Conservation (phyloP, 92 coral and sea anemone species). For the Actinernus sp. region DNA sequence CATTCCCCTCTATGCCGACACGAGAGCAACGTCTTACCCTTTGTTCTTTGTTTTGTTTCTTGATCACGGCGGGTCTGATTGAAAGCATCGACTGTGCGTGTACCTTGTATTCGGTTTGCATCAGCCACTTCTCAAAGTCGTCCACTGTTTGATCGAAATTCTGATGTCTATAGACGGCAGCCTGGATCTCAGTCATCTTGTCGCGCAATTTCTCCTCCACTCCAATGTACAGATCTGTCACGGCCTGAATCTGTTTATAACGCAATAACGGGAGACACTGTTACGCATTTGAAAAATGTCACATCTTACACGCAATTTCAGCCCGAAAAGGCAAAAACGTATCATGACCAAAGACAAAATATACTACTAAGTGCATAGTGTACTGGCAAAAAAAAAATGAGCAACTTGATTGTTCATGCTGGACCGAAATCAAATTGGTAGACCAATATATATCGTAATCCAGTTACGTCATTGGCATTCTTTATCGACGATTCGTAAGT, state of each 20-base stretch:
- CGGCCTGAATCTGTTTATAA: constrained; percentile 45
- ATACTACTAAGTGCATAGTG: too few relatives aligned
- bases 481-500: too few relatives aligned
- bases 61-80: constrained; percentile 79
- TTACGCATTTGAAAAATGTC: too few relatives aligned
- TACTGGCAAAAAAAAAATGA: too few relatives aligned
- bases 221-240: constrained; percentile 68
- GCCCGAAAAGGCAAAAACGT: too few relatives aligned
- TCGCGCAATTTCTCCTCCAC: constrained; percentile 83
- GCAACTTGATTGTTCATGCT: too few relatives aligned
- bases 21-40: constrained; percentile 68
- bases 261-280: background rate
- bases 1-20: too few relatives aligned
- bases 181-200: constrained; percentile 68
- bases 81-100: constrained; percentile 80
- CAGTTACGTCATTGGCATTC: too few relatives aligned
- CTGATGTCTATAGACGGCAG: constrained; percentile 80
- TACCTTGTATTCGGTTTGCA: constrained; percentile 79
- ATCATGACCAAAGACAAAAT: too few relatives aligned
- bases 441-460: too few relatives aligned
- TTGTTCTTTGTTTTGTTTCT: constrained; percentile 79
- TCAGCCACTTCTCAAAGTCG: constrained; percentile 93
- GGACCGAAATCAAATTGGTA: too few relatives aligned
- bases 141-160: constrained; percentile 81
- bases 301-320: too few relatives aligned